These are phyloP conservation scores for Lontra canadensis DNA, from an alignment of 2,113 vertebrate genomes.

Conservation along the genomic window DNA sequence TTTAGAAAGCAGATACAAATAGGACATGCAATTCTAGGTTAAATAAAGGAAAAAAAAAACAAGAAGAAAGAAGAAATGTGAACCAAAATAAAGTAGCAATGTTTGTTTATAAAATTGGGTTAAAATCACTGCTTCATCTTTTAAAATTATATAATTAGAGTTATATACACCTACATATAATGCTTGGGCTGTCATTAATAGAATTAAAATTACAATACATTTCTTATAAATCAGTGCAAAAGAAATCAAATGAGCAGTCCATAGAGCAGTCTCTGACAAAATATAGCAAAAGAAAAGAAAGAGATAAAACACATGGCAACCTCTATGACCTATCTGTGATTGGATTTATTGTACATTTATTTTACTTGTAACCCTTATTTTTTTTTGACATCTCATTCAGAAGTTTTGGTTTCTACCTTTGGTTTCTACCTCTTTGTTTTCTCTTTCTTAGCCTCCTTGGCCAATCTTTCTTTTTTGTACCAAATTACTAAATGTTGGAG, in stretches of 20 bases:
- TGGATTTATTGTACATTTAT: background rate
- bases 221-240: conserved; percentile 4
- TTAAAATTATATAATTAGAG: background rate
- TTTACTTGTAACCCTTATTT: background rate
- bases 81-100: background rate
- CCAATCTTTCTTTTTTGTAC: background rate
- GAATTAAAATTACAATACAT: background rate
- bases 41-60: background rate
- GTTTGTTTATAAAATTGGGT: background rate
- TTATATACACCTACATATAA: background rate
- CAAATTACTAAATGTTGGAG: background rate
- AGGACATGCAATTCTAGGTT: background rate
- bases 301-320: background rate
- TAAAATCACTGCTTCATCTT: background rate
- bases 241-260: background rate
- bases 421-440: background rate
- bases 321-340: background rate
- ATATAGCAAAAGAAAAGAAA: background rate
- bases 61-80: background rate
- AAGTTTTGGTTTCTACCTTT: too few species aligned
- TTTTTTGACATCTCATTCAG: background rate
- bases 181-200: background rate
- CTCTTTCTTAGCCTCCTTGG: background rate
- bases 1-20: background rate
- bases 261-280: background rate